Evolutionary conservation across 1,140 invertebrate genomes (phyloP).

Genomic region (Formica exsecta): DNA sequence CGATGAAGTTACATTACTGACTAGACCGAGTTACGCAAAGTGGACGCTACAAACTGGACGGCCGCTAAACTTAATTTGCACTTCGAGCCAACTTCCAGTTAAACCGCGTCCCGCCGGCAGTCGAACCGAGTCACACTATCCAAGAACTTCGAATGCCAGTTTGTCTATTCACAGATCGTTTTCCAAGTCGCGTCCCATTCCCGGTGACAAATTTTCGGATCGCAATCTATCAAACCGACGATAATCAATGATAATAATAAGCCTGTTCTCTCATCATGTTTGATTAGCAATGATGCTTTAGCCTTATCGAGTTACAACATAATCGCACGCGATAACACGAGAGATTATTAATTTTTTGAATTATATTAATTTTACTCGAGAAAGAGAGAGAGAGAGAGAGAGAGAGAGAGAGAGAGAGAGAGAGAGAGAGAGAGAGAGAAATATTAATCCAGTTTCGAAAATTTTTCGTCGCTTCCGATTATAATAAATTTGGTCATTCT

Average conservation of each 20-base stretch:
- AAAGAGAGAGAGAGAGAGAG: neutral
- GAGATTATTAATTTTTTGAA: neutral
- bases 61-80: conserved; percentile 84
- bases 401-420: no score
- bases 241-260: neutral
- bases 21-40: conserved; percentile 86
- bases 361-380: neutral
- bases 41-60: conserved; percentile 84
- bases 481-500: neutral
- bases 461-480: neutral
- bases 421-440: neutral
- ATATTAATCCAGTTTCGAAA: neutral
- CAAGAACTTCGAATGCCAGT: conserved; percentile 78
- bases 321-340: neutral
- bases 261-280: neutral
- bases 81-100: conserved; percentile 84
- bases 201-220: conserved; percentile 36
- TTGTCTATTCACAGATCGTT: conserved; percentile 80
- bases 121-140: conserved; percentile 64
- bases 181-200: conserved; percentile 74
- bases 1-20: conserved; percentile 86
- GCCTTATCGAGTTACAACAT: neutral
- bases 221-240: conserved; percentile 19
- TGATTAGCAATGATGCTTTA: neutral
- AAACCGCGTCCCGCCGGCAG: conserved; percentile 80